Base-by-base conservation (phyloP, 2,797 vertebrate species). In the Pagetopsis macropterus region DNA sequence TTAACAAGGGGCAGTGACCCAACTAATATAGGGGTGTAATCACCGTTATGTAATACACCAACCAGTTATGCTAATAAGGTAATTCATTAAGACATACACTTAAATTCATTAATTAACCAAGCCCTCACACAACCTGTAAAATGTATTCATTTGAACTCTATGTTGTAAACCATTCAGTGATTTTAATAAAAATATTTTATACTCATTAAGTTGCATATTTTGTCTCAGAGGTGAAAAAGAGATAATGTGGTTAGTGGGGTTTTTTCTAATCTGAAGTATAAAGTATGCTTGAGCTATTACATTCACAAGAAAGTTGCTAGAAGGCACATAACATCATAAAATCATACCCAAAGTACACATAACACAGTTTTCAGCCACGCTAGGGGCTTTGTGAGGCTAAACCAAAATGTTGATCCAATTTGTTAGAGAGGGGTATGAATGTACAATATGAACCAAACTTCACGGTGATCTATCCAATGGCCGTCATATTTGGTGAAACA, bases 41-140 rank as follows among this genome's bases (percentile, higher is more conserved):
- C 51, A 76, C 19, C 61, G 54, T 77, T 71, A 88, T 83, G 23
- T 48, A 85, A 84, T 75, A 63, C 16, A 67, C 51, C 27, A 21
- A 70, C 44, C 31, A 74, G 27, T 56, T 21, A 54, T 65, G 45
- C 41, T 84, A 82, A 87, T 78, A 49, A 75, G 70, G 73, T 68
- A 41, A 84, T 84, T 74, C 23, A 67, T 77, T 76, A 70, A 78
- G 49, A 46, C 2, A 37, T 37, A 37, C 33, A 45, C 65, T 72
- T 65, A 45, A 65, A 60, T 67, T 64, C 43, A 78, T 79, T 75
- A 54, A 82, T 83, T 75, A 81, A 81, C 50, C 79, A 80, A 66
- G 55, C 50, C 51, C 72, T 75, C 6, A 52, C 54, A 40, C 17
- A 65, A 51, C 51, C 64, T 9, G 12, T 49, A 2, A 27, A 10